Conservation (phyloP, 1,140 invertebrate genomes). For the Sitodiplosis mosellana region DNA sequence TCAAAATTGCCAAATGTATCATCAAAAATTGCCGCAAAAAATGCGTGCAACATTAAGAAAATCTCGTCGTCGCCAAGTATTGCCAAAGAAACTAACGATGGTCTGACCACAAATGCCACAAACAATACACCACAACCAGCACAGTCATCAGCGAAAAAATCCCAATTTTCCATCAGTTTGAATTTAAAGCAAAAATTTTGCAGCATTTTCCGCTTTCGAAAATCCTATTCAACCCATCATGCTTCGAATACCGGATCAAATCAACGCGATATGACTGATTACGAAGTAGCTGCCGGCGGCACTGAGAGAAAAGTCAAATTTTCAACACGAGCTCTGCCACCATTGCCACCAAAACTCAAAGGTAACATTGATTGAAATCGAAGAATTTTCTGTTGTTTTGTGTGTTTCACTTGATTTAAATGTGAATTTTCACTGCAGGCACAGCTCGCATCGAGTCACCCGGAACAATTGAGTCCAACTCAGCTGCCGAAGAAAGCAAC, state of each 20-base stretch:
- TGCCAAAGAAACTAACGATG: constrained; percentile 3
- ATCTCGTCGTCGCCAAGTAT: constrained; percentile 2
- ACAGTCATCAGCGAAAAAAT: constrained; percentile 19
- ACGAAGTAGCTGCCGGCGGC: not conserved
- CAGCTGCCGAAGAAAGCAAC: too few species aligned
- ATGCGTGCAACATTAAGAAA: not conserved
- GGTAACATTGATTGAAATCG: constrained; percentile 12
- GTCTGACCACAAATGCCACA: constrained; percentile 14
- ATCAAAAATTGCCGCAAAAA: not conserved
- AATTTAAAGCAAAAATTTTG: constrained; percentile 73
- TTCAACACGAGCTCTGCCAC: constrained; percentile 52
- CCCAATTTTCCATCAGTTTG: constrained; percentile 24
- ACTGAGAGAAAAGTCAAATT: constrained; percentile 26
- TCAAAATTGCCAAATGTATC: constrained; percentile 4
- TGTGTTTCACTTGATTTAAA: not conserved
- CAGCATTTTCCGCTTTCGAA: constrained; percentile 58
- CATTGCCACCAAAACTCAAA: constrained; percentile 36
- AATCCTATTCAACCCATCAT: constrained; percentile 22
- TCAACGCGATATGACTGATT: not conserved
- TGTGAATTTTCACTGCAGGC: too few species aligned
- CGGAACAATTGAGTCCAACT: too few species aligned
- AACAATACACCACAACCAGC: constrained; percentile 19
- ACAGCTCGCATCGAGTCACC: too few species aligned
- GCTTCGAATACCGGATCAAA: not conserved
- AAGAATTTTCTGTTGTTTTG: not conserved